These are phyloP conservation scores for Dicerorhinus sumatrensis DNA, from an alignment of 2,113 vertebrate genomes.

Conservation along the genomic window DNA sequence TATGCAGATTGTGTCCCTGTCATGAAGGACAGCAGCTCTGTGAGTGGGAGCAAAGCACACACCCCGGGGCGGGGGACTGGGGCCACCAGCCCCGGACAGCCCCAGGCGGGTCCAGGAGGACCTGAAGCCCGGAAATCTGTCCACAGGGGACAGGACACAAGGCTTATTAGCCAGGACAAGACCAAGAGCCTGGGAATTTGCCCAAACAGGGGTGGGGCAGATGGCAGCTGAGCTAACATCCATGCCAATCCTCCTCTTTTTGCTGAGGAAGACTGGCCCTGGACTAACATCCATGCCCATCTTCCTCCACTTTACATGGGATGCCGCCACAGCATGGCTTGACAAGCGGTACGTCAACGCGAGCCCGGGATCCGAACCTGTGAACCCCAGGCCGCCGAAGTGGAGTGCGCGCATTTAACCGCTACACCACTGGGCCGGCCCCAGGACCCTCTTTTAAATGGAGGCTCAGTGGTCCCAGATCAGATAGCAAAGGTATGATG, in stretches of 20 bases:
- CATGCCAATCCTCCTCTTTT: too few relatives aligned
- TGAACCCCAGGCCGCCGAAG: too few relatives aligned
- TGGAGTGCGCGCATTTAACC: too few relatives aligned
- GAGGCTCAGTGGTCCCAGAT: not conserved
- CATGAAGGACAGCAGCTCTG: rapidly evolving
- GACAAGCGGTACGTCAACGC: too few relatives aligned
- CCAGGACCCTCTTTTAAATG: not conserved
- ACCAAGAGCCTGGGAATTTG: not conserved
- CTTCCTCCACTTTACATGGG: too few relatives aligned
- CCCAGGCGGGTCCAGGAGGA: not conserved
- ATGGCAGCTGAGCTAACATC: not conserved
- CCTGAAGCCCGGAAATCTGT: not conserved
- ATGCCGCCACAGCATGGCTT: too few relatives aligned
- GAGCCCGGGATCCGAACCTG: too few relatives aligned
- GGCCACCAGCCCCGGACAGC: not conserved
- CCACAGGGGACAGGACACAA: not conserved
- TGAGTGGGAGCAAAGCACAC: not conserved
- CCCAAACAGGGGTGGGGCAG: too few relatives aligned
- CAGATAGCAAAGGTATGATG: too few relatives aligned
- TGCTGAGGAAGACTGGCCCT: too few relatives aligned
- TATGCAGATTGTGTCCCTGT: rapidly evolving
- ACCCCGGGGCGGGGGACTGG: rapidly evolving
- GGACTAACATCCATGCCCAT: too few relatives aligned
- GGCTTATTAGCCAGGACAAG: not conserved
- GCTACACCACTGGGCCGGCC: too few relatives aligned